These are phyloP conservation scores for Caenorhabditis panamensis DNA, from an alignment of 2,888 invertebrate genomes.

Conservation along the genomic window DNA sequence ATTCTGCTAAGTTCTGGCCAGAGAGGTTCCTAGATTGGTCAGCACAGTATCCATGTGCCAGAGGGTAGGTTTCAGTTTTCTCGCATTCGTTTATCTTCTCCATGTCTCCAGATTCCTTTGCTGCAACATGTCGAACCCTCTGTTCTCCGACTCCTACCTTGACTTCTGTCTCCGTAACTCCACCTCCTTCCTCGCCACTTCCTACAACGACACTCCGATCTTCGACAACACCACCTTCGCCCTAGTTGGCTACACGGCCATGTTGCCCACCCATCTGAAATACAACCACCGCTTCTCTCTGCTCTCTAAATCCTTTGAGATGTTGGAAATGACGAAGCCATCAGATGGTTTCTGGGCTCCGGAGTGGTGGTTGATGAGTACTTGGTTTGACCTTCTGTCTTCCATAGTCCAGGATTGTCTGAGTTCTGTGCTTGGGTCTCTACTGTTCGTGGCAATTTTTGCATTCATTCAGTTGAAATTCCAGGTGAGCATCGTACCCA, in stretches of 20 bases:
- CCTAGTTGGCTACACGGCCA: slow-evolving; percentile 78
- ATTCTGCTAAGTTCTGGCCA: slow-evolving; percentile 76
- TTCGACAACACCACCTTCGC: slow-evolving; percentile 78
- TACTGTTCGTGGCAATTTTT: slow-evolving; percentile 77
- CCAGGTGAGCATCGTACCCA: slow-evolving; percentile 33
- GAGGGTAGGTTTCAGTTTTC: slow-evolving; percentile 48
- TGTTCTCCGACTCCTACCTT: slow-evolving; percentile 66
- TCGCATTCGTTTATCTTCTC: not conserved
- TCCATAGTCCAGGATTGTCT: slow-evolving; percentile 79
- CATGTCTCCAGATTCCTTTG: slow-evolving; percentile 58
- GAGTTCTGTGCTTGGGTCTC: slow-evolving; percentile 73
- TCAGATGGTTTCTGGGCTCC: slow-evolving; percentile 76
- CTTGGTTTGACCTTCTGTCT: slow-evolving; percentile 77
- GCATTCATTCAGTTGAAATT: slow-evolving; percentile 73
- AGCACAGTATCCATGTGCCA: slow-evolving; percentile 57
- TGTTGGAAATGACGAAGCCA: slow-evolving; percentile 65
- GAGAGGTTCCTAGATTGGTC: slow-evolving; percentile 77
- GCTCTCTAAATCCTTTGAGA: slow-evolving; percentile 72
- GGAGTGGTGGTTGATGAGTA: slow-evolving; percentile 77
- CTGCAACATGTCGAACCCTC: slow-evolving; percentile 64
- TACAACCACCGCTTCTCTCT: slow-evolving; percentile 77
- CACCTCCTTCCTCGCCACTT: slow-evolving; percentile 74
- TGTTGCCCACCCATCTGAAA: slow-evolving; percentile 72
- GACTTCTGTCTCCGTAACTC: slow-evolving; percentile 74
- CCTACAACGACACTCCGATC: slow-evolving; percentile 80